phyloP scores from a whole-genome alignment of 2,888 invertebrate genomes.

The Rhagonycha fulva region DNA sequence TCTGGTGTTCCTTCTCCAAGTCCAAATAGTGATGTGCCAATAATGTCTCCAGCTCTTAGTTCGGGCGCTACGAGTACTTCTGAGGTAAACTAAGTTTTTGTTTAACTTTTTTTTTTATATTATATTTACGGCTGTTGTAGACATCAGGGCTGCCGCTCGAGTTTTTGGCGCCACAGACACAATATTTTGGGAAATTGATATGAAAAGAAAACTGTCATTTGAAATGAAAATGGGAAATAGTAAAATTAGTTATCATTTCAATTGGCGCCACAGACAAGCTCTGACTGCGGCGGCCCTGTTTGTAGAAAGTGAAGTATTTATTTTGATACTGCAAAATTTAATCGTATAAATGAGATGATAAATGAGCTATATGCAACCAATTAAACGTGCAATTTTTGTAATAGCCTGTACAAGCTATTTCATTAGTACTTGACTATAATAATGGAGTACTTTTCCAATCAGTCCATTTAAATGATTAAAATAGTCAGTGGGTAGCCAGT shows the following conservation, averaged over 20 bases:
- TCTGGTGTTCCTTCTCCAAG: slow-evolving; percentile 43
- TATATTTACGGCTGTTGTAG: too few species aligned
- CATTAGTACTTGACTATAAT: not conserved
- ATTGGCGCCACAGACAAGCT: too few species aligned
- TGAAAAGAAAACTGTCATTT: too few species aligned
- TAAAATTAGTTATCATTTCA: too few species aligned
- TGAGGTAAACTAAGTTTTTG: slow-evolving; percentile 64
- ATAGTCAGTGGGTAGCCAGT: not conserved
- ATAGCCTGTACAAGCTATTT: not conserved
- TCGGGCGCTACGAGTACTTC: slow-evolving; percentile 81
- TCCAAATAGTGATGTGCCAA: slow-evolving; percentile 57
- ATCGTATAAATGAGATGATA: not conserved
- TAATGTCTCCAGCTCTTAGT: slow-evolving; percentile 72
- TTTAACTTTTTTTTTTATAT: not conserved
- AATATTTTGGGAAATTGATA: too few species aligned
- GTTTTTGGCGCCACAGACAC: too few species aligned
- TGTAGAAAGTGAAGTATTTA: too few species aligned
- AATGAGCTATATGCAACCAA: not conserved
- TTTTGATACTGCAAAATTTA: not conserved
- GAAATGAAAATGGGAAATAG: too few species aligned
- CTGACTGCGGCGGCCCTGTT: too few species aligned
- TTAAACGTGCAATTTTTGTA: not conserved
- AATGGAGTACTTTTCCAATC: too few species aligned
- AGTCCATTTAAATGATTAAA: not conserved
- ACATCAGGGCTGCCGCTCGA: too few species aligned